Evolutionary conservation across 2,888 invertebrate species (phyloP).

Genomic region (Drosophila robusta): DNA sequence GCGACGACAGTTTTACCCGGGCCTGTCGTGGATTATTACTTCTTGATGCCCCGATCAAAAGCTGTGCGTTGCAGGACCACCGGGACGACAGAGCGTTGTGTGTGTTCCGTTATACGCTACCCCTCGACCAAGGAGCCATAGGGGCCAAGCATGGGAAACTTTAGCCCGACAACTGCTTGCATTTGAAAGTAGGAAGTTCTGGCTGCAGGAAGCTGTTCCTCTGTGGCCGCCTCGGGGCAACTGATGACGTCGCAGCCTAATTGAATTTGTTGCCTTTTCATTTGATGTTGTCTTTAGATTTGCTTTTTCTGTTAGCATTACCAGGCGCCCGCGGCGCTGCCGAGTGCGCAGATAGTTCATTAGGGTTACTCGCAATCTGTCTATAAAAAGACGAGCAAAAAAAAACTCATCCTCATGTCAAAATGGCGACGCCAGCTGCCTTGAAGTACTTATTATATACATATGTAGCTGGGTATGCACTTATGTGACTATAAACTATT

Average conservation of each 20-base stretch:
- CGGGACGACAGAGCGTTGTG: slow-evolving; percentile 58
- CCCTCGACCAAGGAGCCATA: slow-evolving; percentile 42
- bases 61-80: slow-evolving; percentile 66
- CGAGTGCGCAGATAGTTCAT: slow-evolving; percentile 59
- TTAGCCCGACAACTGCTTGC: slow-evolving; percentile 25
- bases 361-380: slow-evolving; percentile 47
- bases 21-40: slow-evolving; percentile 54
- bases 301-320: slow-evolving; percentile 52
- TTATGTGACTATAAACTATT: slow-evolving; percentile 40
- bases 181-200: slow-evolving; percentile 28
- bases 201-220: slow-evolving; percentile 41
- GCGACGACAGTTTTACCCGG: slow-evolving; percentile 55
- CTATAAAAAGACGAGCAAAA: background rate
- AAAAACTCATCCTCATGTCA: slow-evolving; percentile 21
- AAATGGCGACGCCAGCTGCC: slow-evolving; percentile 58
- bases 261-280: slow-evolving; percentile 74
- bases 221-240: slow-evolving; percentile 49
- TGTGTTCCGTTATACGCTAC: slow-evolving; percentile 60
- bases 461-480: slow-evolving; percentile 2
- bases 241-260: slow-evolving; percentile 62
- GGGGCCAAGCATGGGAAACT: slow-evolving; percentile 65
- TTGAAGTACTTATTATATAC: slow-evolving; percentile 16
- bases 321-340: slow-evolving; percentile 57
- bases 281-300: slow-evolving; percentile 59
- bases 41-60: slow-evolving; percentile 69